Percentiles rank a stretch among this genome's conserved stretches.
Evolutionary conservation across 2,888 invertebrate species (phyloP).

Genomic region (Temnothorax rugatulus): DNA sequence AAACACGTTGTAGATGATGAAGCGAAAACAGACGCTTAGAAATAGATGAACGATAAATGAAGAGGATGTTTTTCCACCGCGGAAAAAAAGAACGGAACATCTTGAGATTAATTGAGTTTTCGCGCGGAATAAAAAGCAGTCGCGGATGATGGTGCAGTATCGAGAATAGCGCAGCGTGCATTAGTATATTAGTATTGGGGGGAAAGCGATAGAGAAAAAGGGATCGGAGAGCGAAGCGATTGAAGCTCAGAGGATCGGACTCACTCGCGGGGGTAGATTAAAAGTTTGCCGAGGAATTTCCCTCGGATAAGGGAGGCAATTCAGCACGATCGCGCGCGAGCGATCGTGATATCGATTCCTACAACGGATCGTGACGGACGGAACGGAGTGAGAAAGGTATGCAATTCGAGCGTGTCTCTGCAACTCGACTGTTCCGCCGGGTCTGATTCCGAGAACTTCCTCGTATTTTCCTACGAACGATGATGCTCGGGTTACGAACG

Average conservation of each 20-base stretch:
- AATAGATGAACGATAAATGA: slow-evolving; percentile 27
- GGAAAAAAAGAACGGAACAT: slow-evolving; percentile 41
- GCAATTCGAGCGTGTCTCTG: slow-evolving; percentile 42
- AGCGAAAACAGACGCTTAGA: not conserved
- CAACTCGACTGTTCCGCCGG: slow-evolving; percentile 25
- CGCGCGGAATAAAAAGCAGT: slow-evolving; percentile 43
- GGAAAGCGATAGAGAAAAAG: slow-evolving; percentile 41
- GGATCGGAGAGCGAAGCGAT: slow-evolving; percentile 30
- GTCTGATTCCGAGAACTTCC: slow-evolving; percentile 36
- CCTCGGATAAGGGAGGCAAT: slow-evolving; percentile 48
- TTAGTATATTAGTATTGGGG: slow-evolving; percentile 56
- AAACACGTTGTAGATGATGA: slow-evolving; percentile 15
- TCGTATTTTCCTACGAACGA: slow-evolving; percentile 39
- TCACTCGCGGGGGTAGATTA: slow-evolving; percentile 62
- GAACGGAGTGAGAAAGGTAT: slow-evolving; percentile 2
- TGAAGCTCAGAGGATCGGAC: slow-evolving; percentile 40
- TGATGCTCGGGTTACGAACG: slow-evolving; percentile 53
- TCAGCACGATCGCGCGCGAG: slow-evolving; percentile 43
- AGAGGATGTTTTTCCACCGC: slow-evolving; percentile 24
- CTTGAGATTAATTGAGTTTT: slow-evolving; percentile 73
- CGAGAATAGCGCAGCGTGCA: slow-evolving; percentile 46
- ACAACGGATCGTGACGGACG: slow-evolving; percentile 17
- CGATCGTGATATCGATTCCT: slow-evolving; percentile 46
- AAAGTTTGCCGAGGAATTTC: slow-evolving; percentile 67
- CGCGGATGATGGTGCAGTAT: slow-evolving; percentile 45